Evolutionary conservation across 2,888 invertebrate species (phyloP), one percentile per base, ranked within the genome.

Genomic region (Mongoloraphidia duomilia): DNA sequence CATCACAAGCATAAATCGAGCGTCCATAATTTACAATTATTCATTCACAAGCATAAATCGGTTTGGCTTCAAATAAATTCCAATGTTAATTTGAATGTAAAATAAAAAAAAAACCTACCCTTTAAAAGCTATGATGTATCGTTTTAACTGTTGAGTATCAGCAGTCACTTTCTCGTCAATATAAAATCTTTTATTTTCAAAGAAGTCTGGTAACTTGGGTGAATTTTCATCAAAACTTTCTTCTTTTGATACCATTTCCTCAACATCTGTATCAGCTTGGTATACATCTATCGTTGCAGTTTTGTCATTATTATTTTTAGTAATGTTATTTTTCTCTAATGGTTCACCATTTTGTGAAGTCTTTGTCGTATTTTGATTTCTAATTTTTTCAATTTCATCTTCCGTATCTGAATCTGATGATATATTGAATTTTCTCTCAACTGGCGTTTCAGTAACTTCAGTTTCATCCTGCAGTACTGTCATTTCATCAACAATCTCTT

Each of bases 51-150:
- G n/a, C n/a, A n/a, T n/a, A n/a, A n/a, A n/a, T n/a, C n/a, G n/a
- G n/a, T n/a, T n/a, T n/a, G n/a, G n/a, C n/a, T n/a, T n/a, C n/a
- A n/a, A n/a, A n/a, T n/a, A n/a, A n/a, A n/a, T n/a, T n/a, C n/a
- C n/a, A n/a, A n/a, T n/a, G n/a, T n/a, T n/a, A n/a, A n/a, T n/a
- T n/a, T n/a, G n/a, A n/a, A n/a, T n/a, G n/a, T n/a, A n/a, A n/a
- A n/a, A n/a, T n/a, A n/a, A n/a, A n/a, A n/a, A n/a, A n/a, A 26
- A 26, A 26, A 67, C 61, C 48, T 69, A 72, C 62, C 82, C 84
- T 42, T 77, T 74, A 64, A 79, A 81, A 1, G 81, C 82, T 44
- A 66, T 65, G 46, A 83, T 70, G 61, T 79, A 78, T 49, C 77
- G 63, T 44, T 57, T 56, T 40, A 73, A 54, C 42, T 60, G 58